Percentiles rank a stretch among this genome's conserved stretches.
phyloP scores from a whole-genome alignment of 1,140 invertebrate genomes.

The Brachionus angularis region DNA sequence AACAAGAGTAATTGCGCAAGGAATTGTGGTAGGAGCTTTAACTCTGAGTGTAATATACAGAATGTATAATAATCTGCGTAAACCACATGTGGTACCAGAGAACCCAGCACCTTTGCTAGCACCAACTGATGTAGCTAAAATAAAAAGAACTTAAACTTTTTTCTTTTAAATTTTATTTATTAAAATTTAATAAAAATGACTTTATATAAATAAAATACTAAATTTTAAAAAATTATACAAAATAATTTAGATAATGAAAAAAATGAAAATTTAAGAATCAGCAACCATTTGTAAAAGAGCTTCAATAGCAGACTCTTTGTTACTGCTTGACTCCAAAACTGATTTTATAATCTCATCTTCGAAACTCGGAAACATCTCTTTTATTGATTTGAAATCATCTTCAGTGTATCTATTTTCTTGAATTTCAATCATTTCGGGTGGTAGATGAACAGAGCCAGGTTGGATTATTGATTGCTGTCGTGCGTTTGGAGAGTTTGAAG shows the following conservation, averaged over 20 bases:
- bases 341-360: slow-evolving; percentile 85
- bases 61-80: background rate
- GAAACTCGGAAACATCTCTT: slow-evolving; percentile 92
- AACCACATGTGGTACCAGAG: background rate
- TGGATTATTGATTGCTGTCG: background rate
- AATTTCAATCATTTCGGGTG: no score
- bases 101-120: background rate
- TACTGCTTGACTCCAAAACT: slow-evolving; percentile 78
- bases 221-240: no score
- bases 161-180: background rate
- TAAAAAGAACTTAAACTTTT: background rate
- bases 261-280: no score
- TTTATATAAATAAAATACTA: no score
- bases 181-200: no score
- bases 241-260: no score
- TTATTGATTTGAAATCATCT: slow-evolving; percentile 74
- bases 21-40: slow-evolving; percentile 14
- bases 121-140: background rate
- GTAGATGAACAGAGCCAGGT: slow-evolving; percentile 6
- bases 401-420: slow-evolving; percentile 62
- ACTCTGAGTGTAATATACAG: background rate
- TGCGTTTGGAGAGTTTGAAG: background rate
- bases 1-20: slow-evolving; percentile 21
- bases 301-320: slow-evolving; percentile 84
- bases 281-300: slow-evolving; percentile 74